These are phyloP conservation scores for Nesospiza acunhae DNA, from an alignment of 2,113 vertebrate species.

Conservation along the genomic window DNA sequence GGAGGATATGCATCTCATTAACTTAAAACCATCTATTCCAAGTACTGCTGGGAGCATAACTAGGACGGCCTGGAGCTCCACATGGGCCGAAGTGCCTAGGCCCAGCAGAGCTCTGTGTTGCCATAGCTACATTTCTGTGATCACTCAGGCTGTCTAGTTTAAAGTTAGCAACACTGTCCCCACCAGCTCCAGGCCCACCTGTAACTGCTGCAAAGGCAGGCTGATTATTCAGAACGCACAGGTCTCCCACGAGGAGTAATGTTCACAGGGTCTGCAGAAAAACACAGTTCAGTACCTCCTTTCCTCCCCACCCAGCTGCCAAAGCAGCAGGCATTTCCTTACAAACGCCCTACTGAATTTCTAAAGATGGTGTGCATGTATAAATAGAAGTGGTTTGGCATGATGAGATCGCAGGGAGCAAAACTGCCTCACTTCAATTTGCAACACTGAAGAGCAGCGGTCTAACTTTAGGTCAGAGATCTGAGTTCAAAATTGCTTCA, in stretches of 20 bases:
- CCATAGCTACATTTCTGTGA: background rate
- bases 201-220: background rate
- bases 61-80: background rate
- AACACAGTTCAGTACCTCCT: background rate
- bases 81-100: background rate
- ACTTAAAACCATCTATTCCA: background rate
- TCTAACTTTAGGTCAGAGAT: background rate
- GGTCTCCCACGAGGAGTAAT: background rate
- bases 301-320: conserved; percentile 49
- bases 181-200: background rate
- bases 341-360: conserved; percentile 20
- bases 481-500: background rate
- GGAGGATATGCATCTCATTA: background rate
- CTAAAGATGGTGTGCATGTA: conserved; percentile 36
- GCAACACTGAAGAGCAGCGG: background rate
- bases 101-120: background rate
- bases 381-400: conserved; percentile 49
- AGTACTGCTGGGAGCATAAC: background rate
- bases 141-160: background rate
- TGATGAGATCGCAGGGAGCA: background rate
- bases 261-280: conserved; percentile 3
- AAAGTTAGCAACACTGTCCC: background rate
- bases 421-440: background rate
- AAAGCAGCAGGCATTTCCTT: conserved; percentile 55
- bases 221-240: background rate